Conservation (phyloP, 2,113 vertebrate genomes). For the Galbula dea region DNA sequence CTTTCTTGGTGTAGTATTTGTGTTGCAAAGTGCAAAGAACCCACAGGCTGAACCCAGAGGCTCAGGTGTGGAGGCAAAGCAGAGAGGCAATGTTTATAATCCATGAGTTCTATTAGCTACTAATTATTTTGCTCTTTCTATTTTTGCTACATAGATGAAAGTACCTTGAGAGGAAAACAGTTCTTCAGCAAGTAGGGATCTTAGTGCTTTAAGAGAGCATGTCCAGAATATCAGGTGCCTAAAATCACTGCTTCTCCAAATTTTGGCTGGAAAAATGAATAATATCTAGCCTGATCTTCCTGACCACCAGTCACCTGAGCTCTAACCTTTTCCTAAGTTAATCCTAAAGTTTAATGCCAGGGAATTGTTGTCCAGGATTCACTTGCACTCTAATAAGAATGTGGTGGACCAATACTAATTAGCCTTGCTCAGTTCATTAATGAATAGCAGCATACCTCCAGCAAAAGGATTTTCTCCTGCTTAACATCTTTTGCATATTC, state of each 20-base stretch:
- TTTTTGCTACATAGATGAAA: neutral
- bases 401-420: neutral
- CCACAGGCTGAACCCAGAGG: neutral
- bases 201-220: neutral
- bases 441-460: neutral
- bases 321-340: neutral
- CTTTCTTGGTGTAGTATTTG: neutral
- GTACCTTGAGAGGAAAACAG: neutral
- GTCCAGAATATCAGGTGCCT: neutral
- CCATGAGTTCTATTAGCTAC: neutral
- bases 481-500: slow-evolving; percentile 27
- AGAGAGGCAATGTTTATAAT: neutral
- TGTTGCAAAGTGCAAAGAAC: neutral
- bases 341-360: neutral
- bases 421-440: neutral
- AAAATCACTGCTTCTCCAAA: neutral
- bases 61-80: neutral
- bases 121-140: neutral
- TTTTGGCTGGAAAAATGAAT: neutral
- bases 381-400: neutral
- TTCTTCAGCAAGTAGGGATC: neutral
- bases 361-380: neutral
- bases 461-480: neutral
- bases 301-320: neutral
- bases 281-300: neutral